Conservation (phyloP, 2,888 invertebrate genomes). For the Eulithis testata region DNA sequence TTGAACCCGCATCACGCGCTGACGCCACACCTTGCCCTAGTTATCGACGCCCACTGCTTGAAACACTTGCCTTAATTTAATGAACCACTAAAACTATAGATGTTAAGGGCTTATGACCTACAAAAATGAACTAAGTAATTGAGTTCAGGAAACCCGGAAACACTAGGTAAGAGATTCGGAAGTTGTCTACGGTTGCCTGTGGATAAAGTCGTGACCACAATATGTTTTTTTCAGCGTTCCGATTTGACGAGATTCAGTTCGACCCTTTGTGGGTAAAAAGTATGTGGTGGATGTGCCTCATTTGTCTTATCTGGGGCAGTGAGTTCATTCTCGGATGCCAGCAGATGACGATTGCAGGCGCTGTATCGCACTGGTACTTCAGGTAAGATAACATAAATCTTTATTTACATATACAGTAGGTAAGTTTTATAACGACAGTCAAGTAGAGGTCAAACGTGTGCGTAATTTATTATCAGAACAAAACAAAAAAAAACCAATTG, state of each 20-base stretch:
- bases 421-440: conserved; percentile 56
- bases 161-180: too few relatives aligned
- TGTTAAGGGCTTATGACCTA: too few relatives aligned
- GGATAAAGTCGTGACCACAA: too few relatives aligned
- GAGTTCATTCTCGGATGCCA: conserved; percentile 98
- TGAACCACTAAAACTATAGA: too few relatives aligned
- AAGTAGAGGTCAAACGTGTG: too few relatives aligned
- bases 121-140: too few relatives aligned
- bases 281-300: conserved; percentile 97
- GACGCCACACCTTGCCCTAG: neutral
- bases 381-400: too few relatives aligned
- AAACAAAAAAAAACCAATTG: too few relatives aligned
- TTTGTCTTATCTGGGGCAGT: conserved; percentile 96
- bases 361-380: conserved; percentile 98
- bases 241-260: conserved; percentile 87
- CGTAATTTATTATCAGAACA: neutral
- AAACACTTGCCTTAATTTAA: neutral
- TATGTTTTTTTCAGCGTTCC: conserved; percentile 56
- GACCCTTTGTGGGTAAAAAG: conserved; percentile 93
- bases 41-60: neutral
- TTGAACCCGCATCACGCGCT: conserved; percentile 3
- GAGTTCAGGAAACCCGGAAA: too few relatives aligned
- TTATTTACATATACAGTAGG: too few relatives aligned
- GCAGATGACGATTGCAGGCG: conserved; percentile 96
- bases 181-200: too few relatives aligned